These are phyloP conservation scores for Micronycteris hirsuta DNA, from an alignment of 2,113 vertebrate genomes.

Conservation along the genomic window DNA sequence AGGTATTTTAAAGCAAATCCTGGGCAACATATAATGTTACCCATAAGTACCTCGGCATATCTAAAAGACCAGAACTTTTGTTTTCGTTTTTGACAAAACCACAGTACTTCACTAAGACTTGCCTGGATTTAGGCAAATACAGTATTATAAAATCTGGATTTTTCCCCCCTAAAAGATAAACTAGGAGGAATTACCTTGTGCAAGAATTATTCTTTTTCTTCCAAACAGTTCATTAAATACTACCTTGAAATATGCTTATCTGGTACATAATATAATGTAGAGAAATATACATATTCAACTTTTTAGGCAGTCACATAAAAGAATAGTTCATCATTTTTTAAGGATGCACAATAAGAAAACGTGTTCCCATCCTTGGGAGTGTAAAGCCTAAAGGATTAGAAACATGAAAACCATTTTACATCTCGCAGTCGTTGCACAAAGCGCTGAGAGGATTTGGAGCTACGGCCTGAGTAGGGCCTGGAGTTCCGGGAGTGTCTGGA, in stretches of 20 bases:
- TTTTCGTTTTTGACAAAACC: not conserved
- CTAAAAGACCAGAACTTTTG: not conserved
- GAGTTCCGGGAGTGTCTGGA: constrained; percentile 30
- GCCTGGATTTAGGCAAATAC: not conserved
- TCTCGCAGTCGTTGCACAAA: not conserved
- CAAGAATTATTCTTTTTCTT: not conserved
- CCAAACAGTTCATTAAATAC: not conserved
- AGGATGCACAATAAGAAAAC: not conserved
- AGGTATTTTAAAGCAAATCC: constrained; percentile 5
- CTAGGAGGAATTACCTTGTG: not conserved
- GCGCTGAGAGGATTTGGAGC: not conserved
- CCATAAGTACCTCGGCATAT: not conserved
- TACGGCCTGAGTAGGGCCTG: not conserved
- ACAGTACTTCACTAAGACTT: not conserved
- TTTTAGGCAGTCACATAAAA: not conserved
- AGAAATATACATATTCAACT: not conserved
- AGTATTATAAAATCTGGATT: not conserved
- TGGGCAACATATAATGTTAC: not conserved
- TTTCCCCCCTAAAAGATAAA: not conserved
- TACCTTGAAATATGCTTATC: not conserved
- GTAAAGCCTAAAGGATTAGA: not conserved
- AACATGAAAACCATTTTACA: not conserved
- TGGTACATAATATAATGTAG: not conserved
- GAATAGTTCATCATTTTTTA: not conserved
- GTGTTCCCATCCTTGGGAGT: not conserved